A percentile compares a stretch with the other conserved stretches of the same genome.
Evolutionary conservation across 1,140 invertebrate genomes (phyloP).

Genomic region (Hirudo medicinalis): DNA sequence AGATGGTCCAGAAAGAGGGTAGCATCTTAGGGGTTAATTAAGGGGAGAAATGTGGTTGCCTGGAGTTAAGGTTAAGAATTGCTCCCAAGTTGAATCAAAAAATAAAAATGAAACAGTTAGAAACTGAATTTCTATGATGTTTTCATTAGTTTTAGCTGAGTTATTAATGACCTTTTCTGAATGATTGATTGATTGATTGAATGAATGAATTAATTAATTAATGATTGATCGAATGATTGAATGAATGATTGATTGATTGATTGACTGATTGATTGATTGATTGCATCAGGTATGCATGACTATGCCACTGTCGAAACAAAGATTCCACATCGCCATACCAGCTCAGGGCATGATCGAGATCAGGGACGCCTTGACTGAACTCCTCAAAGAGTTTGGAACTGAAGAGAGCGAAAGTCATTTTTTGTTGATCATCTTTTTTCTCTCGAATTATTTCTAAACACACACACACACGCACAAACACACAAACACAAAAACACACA

Average conservation of each 20-base stretch:
- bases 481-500: neutral
- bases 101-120: no score
- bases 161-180: conserved; percentile 3
- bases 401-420: conserved; percentile 77
- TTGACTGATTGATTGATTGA: neutral
- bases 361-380: conserved; percentile 83
- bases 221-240: no score
- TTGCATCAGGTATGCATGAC: conserved; percentile 73
- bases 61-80: no score
- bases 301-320: conserved; percentile 58
- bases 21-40: no score
- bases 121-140: no score
- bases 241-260: neutral
- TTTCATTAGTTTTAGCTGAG: neutral
- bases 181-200: no score
- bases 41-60: no score
- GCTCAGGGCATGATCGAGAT: conserved; percentile 98
- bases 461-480: neutral
- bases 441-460: neutral
- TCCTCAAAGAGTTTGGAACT: conserved; percentile 87
- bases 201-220: no score
- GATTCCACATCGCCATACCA: conserved; percentile 88
- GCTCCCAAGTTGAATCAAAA: no score
- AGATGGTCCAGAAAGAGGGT: no score
- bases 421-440: conserved; percentile 18